Evolutionary conservation across 2,888 invertebrate species (phyloP).

Genomic region (Hoplodrina ambigua): DNA sequence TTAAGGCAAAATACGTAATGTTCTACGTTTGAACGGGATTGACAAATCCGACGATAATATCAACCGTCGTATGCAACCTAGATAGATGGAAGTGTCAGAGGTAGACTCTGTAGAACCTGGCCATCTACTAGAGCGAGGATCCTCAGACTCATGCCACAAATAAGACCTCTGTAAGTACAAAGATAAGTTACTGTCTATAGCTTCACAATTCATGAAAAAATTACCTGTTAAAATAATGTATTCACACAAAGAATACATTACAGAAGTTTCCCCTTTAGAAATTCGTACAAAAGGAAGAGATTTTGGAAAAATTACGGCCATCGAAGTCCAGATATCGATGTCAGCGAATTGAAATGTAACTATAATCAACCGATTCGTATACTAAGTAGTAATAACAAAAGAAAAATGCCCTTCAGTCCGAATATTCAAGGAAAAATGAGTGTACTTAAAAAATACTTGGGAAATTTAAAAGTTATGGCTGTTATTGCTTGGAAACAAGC

Average conservation of each 20-base stretch:
- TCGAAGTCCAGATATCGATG: constrained; percentile 48
- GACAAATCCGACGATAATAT: not conserved
- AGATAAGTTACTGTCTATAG: constrained; percentile 3
- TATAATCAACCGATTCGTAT: constrained; percentile 52
- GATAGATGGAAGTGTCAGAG: not conserved
- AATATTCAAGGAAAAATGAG: constrained; percentile 35
- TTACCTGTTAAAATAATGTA: constrained; percentile 16
- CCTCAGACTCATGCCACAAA: not conserved
- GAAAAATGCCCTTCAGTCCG: constrained; percentile 3
- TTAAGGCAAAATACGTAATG: not conserved
- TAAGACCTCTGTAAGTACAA: not conserved
- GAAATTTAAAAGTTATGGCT: constrained; percentile 16
- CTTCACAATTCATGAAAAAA: constrained; percentile 12
- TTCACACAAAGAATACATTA: constrained; percentile 6
- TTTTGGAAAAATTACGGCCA: constrained; percentile 39
- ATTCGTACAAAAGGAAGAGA: constrained; percentile 43
- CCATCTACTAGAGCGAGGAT: not conserved
- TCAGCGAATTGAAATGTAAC: constrained; percentile 51
- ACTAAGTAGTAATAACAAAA: constrained; percentile 37
- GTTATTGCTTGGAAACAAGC: constrained; percentile 22
- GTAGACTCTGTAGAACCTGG: not conserved
- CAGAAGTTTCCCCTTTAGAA: constrained; percentile 26
- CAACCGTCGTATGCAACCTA: not conserved
- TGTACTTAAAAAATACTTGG: constrained; percentile 30
- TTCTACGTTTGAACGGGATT: not conserved